Evolutionary conservation across 2,888 invertebrate species (phyloP).

Genomic region (Nomada flava): DNA sequence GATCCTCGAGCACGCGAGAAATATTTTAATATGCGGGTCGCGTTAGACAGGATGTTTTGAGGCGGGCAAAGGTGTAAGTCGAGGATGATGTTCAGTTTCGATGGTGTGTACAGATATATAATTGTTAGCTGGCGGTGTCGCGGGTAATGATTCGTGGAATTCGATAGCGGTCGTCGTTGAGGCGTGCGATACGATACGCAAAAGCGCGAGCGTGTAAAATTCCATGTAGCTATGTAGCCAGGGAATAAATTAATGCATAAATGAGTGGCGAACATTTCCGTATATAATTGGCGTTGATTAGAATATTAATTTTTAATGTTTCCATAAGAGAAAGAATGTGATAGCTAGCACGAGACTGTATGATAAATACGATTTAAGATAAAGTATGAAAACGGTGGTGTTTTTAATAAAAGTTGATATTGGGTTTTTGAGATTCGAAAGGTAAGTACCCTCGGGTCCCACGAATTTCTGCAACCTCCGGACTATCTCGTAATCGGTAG

Average conservation of each 20-base stretch:
- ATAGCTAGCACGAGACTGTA: too few relatives aligned
- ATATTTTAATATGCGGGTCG: background rate
- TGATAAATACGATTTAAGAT: too few relatives aligned
- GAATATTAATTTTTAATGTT: too few relatives aligned
- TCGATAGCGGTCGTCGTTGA: background rate
- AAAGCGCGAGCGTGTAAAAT: background rate
- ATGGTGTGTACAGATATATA: background rate
- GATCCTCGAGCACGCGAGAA: background rate
- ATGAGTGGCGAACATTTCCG: too few relatives aligned
- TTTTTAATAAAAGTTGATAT: too few relatives aligned
- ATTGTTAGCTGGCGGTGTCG: background rate
- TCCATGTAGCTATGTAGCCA: background rate
- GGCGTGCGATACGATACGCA: background rate
- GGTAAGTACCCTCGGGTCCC: background rate
- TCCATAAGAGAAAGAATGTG: too few relatives aligned
- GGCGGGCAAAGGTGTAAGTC: background rate
- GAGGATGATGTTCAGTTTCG: background rate
- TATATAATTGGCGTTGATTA: too few relatives aligned
- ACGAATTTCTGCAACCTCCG: background rate
- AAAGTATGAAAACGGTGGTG: too few relatives aligned
- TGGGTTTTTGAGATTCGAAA: background rate
- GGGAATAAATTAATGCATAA: too few relatives aligned
- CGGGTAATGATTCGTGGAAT: background rate
- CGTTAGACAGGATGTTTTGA: background rate
- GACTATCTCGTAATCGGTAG: background rate